Evolutionary conservation across 2,797 vertebrate genomes (phyloP).

Genomic region (Hippopotamyrus pictus): DNA sequence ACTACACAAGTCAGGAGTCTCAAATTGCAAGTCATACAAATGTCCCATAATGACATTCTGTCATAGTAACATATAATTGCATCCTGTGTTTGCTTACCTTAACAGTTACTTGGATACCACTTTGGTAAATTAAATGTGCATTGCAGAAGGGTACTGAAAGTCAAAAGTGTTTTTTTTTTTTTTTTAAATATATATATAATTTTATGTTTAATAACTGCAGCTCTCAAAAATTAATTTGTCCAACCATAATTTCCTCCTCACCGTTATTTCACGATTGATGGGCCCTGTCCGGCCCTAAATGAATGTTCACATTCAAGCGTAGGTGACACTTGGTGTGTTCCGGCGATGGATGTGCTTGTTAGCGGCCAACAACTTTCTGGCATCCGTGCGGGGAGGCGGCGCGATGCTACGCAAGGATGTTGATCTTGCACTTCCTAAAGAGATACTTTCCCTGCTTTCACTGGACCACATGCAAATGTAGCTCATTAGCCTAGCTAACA

Average conservation of each 20-base stretch:
- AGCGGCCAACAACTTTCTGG: background rate
- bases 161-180: background rate
- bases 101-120: background rate
- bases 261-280: background rate
- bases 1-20: background rate
- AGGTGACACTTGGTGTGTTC: background rate
- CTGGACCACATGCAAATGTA: background rate
- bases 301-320: background rate
- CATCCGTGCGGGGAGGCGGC: background rate
- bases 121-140: background rate
- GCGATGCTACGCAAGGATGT: background rate
- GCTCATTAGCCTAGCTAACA: background rate
- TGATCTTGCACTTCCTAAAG: background rate
- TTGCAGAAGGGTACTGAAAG: background rate
- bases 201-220: background rate
- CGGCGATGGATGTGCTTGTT: background rate
- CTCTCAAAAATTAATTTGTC: background rate
- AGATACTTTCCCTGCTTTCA: background rate
- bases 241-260: background rate
- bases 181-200: background rate
- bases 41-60: background rate
- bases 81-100: background rate
- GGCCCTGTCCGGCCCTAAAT: background rate
- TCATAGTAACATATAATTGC: background rate
- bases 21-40: background rate